Conservation (phyloP, 2,113 vertebrate species). For the Corydoras sp. region DNA sequence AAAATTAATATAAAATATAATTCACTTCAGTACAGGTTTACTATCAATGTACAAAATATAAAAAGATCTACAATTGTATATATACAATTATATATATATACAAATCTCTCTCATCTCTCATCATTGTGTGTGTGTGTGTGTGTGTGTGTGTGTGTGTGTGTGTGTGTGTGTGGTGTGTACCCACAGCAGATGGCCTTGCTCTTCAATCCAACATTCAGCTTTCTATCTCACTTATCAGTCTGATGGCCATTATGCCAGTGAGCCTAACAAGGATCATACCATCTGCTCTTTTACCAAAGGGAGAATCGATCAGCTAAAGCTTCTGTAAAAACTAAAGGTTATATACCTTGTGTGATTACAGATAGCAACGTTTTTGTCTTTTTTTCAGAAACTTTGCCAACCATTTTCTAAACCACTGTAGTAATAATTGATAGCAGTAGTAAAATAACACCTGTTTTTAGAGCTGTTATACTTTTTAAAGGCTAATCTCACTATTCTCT, state of each 20-base stretch:
- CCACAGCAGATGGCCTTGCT: slow-evolving; percentile 38
- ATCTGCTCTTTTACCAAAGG: slow-evolving; percentile 8
- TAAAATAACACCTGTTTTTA: too few relatives aligned
- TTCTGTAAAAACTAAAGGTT: not conserved
- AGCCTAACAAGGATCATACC: slow-evolving; percentile 23
- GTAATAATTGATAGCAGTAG: too few relatives aligned
- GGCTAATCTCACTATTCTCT: too few relatives aligned
- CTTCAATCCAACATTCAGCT: slow-evolving; percentile 25
- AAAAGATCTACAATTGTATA: too few relatives aligned
- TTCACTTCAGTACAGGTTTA: too few relatives aligned
- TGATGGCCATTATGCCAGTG: slow-evolving; percentile 16
- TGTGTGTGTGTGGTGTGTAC: not conserved
- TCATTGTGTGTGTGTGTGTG: not conserved
- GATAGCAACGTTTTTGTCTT: not conserved
- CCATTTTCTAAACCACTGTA: too few relatives aligned
- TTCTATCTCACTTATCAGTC: slow-evolving; percentile 31
- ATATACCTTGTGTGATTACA: not conserved
- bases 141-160: not conserved
- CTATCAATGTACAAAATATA: too few relatives aligned
- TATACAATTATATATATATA: too few relatives aligned
- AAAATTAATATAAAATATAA: too few relatives aligned
- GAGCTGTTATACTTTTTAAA: too few relatives aligned
- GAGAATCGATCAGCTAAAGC: not conserved
- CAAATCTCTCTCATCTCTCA: too few relatives aligned
- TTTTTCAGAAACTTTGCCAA: too few relatives aligned